A percentile compares a stretch with the other conserved stretches of the same genome.
phyloP scores from a whole-genome alignment of 2,888 invertebrate species.

The Drosophila sordidula region DNA sequence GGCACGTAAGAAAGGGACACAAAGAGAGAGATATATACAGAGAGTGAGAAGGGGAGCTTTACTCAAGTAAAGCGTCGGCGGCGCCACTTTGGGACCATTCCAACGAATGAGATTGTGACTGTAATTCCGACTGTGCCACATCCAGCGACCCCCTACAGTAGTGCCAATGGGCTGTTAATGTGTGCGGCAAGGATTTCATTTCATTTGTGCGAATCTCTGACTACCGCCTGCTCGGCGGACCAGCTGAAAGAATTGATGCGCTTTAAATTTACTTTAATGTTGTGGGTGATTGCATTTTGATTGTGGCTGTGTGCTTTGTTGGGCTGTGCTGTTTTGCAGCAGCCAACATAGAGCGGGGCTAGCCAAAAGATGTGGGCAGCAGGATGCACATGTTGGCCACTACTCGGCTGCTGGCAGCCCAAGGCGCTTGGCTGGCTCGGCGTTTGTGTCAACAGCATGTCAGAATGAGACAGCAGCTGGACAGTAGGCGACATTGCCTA shows the following conservation, averaged over 20 bases:
- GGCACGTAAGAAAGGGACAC: constrained; percentile 33
- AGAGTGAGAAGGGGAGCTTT: constrained; percentile 18
- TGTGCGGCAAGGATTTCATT: constrained; percentile 78
- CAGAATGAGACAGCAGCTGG: constrained; percentile 72
- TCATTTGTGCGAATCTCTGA: constrained; percentile 56
- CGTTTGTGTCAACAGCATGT: constrained; percentile 83
- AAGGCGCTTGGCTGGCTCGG: constrained; percentile 59
- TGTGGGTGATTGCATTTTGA: constrained; percentile 81
- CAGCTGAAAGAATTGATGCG: constrained; percentile 43
- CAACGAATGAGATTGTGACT: constrained; percentile 29
- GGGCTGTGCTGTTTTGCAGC: not conserved
- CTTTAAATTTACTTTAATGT: constrained; percentile 75
- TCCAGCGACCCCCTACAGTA: constrained; percentile 80
- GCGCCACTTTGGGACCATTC: constrained; percentile 70
- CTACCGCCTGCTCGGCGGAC: constrained; percentile 1
- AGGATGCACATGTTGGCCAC: constrained; percentile 56
- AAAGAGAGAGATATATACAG: constrained; percentile 2
- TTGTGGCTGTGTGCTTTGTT: constrained; percentile 41
- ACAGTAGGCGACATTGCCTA: constrained; percentile 72
- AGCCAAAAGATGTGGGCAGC: constrained; percentile 60
- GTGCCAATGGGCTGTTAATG: constrained; percentile 84
- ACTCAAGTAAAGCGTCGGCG: constrained; percentile 68
- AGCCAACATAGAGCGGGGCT: constrained; percentile 14
- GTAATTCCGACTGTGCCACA: constrained; percentile 42
- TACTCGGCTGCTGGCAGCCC: constrained; percentile 60